Evolutionary conservation across 2,113 vertebrate genomes (phyloP), one percentile per base, ranked within the genome.

Genomic region (Seriola quinqueradiata): DNA sequence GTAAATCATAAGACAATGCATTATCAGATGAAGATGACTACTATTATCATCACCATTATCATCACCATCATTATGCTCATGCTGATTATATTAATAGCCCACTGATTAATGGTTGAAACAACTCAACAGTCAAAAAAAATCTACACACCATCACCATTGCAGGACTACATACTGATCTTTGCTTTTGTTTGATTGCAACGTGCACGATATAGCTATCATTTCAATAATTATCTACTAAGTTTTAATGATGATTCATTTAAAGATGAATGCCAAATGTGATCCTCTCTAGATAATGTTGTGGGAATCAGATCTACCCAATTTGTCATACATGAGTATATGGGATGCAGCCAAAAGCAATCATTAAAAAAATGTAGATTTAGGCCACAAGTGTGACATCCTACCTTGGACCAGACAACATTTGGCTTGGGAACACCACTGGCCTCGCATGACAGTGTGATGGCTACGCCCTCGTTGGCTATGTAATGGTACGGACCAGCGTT

Each of bases 351-450:
- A 75, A 54, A 86, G 70, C 34, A 58, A 63, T 70, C 50, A 80
- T 87, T 81, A 63, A 46, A 54, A 55, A 75, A 63, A 79, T 68
- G 28, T 67, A 38, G 34, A 83, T 79, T 65, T 65, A 6, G 16
- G 32, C 19, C 60, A 38, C 4, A 40, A 70, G 81, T 69, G 68
- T 75, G 71, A 81, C 57, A 63, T 59, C 90, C 58, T 87, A 99
- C 98, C 97, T 98, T 97, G 86, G 95, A 92, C 98, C 98, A 99
- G 89, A 93, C 91, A 67, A 98, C 80, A 5, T 90, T 66, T 4
- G 97, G 98, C 11, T 73, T 77, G 0, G 98, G 98, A 71, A 96
- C 75, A 0, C 98, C 97, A 0, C 70, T 96, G 83, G 95, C 90
- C 5, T 95, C 81, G 61, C 98, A 99, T 3, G 19, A 89, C 60